Evolutionary conservation across 2,888 invertebrate genomes (phyloP).

Genomic region (Agriopis leucophaearia): DNA sequence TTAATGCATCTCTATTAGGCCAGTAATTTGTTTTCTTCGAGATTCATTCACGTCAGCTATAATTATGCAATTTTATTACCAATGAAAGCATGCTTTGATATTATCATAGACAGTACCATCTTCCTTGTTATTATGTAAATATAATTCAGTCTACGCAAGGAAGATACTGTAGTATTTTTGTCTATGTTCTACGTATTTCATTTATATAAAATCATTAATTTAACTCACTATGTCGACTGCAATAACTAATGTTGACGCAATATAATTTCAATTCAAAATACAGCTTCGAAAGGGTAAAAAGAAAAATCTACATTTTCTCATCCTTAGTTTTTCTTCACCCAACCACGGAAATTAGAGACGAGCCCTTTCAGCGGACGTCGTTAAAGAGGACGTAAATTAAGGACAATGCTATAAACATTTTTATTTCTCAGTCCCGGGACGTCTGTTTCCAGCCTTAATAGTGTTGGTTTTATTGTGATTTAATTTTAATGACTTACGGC

Average conservation of each 20-base stretch:
- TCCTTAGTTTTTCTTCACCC: constrained; percentile 24
- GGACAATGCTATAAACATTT: constrained; percentile 57
- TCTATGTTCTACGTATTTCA: too few relatives aligned
- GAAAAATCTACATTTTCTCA: constrained; percentile 10
- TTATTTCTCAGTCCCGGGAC: constrained; percentile 46
- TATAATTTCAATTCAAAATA: neutral
- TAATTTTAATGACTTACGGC: constrained; percentile 19
- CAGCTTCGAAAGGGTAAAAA: neutral
- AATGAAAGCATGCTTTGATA: too few relatives aligned
- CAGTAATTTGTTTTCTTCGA: too few relatives aligned
- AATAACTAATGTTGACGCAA: neutral
- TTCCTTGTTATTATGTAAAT: too few relatives aligned
- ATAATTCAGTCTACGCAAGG: too few relatives aligned
- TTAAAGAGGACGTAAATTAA: constrained; percentile 54
- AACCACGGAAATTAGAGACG: constrained; percentile 49
- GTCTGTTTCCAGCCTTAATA: constrained; percentile 21
- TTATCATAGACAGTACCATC: too few relatives aligned
- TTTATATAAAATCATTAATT: too few relatives aligned
- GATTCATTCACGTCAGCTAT: too few relatives aligned
- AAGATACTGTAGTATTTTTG: too few relatives aligned
- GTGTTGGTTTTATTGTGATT: constrained; percentile 27
- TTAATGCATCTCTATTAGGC: too few relatives aligned
- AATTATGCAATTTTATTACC: too few relatives aligned
- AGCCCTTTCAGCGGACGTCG: constrained; percentile 46
- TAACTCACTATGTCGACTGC: too few relatives aligned